Percentiles rank a stretch among this genome's conserved stretches.
phyloP scores from a whole-genome alignment of 2,797 vertebrate species.

The Tenualosa ilisha region DNA sequence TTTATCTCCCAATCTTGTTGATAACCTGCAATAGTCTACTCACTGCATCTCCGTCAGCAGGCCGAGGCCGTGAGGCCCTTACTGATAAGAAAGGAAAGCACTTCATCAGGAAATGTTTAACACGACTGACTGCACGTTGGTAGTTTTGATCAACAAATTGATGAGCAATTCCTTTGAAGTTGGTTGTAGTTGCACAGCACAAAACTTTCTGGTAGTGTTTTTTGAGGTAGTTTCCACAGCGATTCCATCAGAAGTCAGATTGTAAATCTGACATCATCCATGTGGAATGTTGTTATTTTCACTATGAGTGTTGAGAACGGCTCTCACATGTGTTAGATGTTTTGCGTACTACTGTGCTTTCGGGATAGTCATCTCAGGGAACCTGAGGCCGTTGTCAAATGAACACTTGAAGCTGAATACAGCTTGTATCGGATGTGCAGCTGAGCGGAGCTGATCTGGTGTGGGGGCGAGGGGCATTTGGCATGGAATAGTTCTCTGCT shows the following conservation, averaged over 20 bases:
- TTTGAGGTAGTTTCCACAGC: not conserved
- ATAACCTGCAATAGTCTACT: too few relatives aligned
- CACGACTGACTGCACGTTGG: not conserved
- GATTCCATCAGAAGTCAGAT: not conserved
- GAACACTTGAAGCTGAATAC: not conserved
- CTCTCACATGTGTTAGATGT: not conserved
- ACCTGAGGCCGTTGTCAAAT: not conserved
- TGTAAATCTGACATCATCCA: not conserved
- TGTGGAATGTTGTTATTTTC: conserved; percentile 1
- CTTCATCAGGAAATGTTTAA: conserved; percentile 4
- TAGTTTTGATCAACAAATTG: conserved; percentile 15
- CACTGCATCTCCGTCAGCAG: too few relatives aligned
- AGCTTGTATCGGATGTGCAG: too few relatives aligned
- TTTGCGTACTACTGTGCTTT: not conserved
- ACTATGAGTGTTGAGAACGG: not conserved
- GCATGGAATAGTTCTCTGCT: too few relatives aligned
- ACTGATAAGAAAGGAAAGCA: not conserved
- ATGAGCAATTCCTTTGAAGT: not conserved
- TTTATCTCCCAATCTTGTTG: too few relatives aligned
- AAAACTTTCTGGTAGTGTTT: too few relatives aligned
- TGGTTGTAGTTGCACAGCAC: not conserved
- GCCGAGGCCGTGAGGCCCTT: too few relatives aligned
- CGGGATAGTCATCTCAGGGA: not conserved
- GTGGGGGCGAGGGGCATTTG: too few relatives aligned
- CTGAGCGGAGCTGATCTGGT: too few relatives aligned